Evolutionary conservation across 2,888 invertebrate genomes (phyloP).

Genomic region (Ophraella communa): DNA sequence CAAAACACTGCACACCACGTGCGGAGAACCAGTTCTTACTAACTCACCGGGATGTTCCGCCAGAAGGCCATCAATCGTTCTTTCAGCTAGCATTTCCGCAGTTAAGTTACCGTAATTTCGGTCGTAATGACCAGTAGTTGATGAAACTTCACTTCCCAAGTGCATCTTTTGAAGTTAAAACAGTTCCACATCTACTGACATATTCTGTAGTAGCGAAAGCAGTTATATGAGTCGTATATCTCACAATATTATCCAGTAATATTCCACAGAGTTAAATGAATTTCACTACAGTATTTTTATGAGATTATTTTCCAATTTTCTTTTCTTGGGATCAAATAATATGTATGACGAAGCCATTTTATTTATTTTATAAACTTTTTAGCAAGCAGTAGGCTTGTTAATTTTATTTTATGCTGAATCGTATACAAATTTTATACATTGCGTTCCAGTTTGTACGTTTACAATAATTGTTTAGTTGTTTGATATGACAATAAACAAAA

Average conservation of each 20-base stretch:
- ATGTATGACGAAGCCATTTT: not conserved
- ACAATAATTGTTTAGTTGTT: no score
- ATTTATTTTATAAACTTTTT: no score
- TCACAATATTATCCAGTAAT: not conserved
- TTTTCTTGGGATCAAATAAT: not conserved
- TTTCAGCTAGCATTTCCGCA: constrained; percentile 86
- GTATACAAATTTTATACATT: no score
- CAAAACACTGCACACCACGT: constrained; percentile 93
- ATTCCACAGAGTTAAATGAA: not conserved
- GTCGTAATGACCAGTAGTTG: constrained; percentile 66
- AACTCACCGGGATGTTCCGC: constrained; percentile 92
- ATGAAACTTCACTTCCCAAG: constrained; percentile 79
- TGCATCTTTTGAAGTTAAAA: constrained; percentile 66
- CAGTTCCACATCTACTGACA: not conserved
- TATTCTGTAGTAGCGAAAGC: not conserved
- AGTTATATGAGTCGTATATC: no score
- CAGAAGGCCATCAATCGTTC: constrained; percentile 84
- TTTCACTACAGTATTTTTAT: not conserved
- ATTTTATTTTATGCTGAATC: no score
- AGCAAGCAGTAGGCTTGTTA: no score
- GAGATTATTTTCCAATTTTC: not conserved
- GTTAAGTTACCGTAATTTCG: constrained; percentile 72
- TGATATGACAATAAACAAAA: no score
- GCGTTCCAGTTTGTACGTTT: no score
- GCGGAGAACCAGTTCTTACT: constrained; percentile 90